A percentile compares a stretch with the other conserved stretches of the same genome.
Evolutionary conservation across 1,140 invertebrate species (phyloP).

Genomic region (Drosophila navojoa): DNA sequence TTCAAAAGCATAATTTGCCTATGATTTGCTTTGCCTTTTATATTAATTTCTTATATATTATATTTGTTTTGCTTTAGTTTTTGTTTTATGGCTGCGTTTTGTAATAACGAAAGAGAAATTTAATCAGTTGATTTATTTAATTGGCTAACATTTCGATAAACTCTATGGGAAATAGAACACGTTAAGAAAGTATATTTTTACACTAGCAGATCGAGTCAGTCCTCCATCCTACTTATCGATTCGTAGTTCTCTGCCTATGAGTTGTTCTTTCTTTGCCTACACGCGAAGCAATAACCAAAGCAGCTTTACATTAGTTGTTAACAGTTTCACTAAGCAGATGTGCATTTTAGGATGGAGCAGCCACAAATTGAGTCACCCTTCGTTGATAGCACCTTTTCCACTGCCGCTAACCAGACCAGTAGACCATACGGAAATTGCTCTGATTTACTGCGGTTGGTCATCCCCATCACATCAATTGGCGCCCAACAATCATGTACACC

Average conservation of each 20-base stretch:
- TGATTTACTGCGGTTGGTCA: slow-evolving; percentile 2
- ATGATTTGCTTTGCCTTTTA: slow-evolving; percentile 54
- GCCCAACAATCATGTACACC: slow-evolving; percentile 17
- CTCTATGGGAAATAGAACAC: not conserved
- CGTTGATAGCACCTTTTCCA: not conserved
- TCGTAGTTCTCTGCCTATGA: not conserved
- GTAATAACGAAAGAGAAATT: not conserved
- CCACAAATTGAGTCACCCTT: not conserved
- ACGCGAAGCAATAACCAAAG: not conserved
- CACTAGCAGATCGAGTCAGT: no score
- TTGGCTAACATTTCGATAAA: not conserved
- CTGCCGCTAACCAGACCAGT: not conserved
- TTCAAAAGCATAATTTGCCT: slow-evolving; percentile 25
- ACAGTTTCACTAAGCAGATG: not conserved
- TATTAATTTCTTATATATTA: slow-evolving; percentile 46
- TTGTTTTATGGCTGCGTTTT: slow-evolving; percentile 13
- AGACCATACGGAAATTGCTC: not conserved
- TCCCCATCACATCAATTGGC: slow-evolving; percentile 1
- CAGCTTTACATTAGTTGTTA: not conserved
- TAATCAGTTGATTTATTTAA: not conserved
- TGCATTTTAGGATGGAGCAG: not conserved
- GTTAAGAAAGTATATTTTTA: not conserved
- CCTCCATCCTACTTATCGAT: not conserved
- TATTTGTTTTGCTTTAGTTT: slow-evolving; percentile 29
- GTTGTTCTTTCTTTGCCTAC: not conserved